These are phyloP conservation scores for Orthosia incerta DNA, from an alignment of 2,888 invertebrate genomes.

Conservation along the genomic window DNA sequence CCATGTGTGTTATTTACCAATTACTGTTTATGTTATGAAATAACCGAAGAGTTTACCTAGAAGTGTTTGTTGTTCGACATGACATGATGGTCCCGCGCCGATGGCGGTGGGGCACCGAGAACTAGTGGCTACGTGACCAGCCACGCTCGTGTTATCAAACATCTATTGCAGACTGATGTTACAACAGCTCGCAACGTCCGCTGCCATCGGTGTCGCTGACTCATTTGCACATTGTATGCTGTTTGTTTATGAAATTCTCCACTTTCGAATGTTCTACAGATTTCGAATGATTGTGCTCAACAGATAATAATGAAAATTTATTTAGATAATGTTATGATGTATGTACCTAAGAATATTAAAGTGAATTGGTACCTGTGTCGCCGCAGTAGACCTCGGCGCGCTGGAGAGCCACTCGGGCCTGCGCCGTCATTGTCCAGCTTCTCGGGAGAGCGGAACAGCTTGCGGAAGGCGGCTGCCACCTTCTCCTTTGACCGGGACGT, in stretches of 20 bases:
- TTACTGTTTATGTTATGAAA: slow-evolving; percentile 26
- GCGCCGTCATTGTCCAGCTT: slow-evolving; percentile 93
- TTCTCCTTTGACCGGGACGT: slow-evolving; percentile 95
- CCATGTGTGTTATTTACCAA: slow-evolving; percentile 17
- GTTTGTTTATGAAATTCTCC: slow-evolving; percentile 57
- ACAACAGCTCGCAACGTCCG: slow-evolving; percentile 59
- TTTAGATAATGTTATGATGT: not conserved
- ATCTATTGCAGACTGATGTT: slow-evolving; percentile 61
- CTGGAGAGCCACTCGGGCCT: slow-evolving; percentile 92
- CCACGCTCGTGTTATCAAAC: slow-evolving; percentile 68
- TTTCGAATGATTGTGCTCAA: slow-evolving; percentile 6
- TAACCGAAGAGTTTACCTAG: slow-evolving; percentile 15
- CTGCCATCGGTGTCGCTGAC: slow-evolving; percentile 49
- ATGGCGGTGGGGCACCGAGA: slow-evolving; percentile 17
- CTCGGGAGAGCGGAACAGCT: slow-evolving; percentile 94
- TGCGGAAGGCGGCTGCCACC: slow-evolving; percentile 95
- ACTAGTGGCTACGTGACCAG: slow-evolving; percentile 62
- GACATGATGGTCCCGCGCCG: slow-evolving; percentile 6
- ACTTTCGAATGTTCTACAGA: slow-evolving; percentile 38
- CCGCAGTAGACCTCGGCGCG: slow-evolving; percentile 89
- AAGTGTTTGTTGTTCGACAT: not conserved
- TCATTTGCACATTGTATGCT: slow-evolving; percentile 54
- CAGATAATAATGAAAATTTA: slow-evolving; percentile 2
- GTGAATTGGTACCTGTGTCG: slow-evolving; percentile 82
- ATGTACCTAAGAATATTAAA: not conserved